Evolutionary conservation across 2,888 invertebrate species (phyloP).

Genomic region (Pseudoips prasinana): DNA sequence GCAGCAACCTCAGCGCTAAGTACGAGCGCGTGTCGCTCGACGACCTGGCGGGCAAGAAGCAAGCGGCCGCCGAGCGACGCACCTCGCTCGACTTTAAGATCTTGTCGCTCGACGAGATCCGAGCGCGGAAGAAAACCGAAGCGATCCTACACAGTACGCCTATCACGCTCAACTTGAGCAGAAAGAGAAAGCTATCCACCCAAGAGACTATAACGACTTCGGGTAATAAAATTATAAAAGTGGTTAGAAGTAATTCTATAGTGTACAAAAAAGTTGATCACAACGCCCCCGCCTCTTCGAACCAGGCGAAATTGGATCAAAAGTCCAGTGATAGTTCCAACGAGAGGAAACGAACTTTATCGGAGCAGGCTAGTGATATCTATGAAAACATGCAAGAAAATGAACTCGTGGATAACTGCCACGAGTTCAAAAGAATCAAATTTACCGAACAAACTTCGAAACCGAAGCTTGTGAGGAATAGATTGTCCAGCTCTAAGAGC

Average conservation of each 20-base stretch:
- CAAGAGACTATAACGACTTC: slow-evolving; percentile 66
- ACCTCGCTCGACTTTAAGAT: slow-evolving; percentile 70
- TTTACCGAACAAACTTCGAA: slow-evolving; percentile 54
- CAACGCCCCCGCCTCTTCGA: slow-evolving; percentile 35
- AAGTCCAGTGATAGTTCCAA: slow-evolving; percentile 44
- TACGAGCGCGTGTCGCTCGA: slow-evolving; percentile 78
- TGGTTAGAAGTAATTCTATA: slow-evolving; percentile 70
- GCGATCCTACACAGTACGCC: slow-evolving; percentile 47
- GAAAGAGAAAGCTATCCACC: slow-evolving; percentile 68
- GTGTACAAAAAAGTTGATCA: slow-evolving; percentile 69
- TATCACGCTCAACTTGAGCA: slow-evolving; percentile 59
- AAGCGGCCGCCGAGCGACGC: slow-evolving; percentile 37
- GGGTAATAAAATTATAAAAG: slow-evolving; percentile 72
- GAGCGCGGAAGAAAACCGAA: slow-evolving; percentile 59
- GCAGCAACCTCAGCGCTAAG: slow-evolving; percentile 54
- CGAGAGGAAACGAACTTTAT: slow-evolving; percentile 65
- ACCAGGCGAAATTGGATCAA: slow-evolving; percentile 41
- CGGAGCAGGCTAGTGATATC: slow-evolving; percentile 57
- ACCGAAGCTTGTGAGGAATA: slow-evolving; percentile 65
- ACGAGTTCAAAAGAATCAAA: slow-evolving; percentile 69
- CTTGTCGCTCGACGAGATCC: slow-evolving; percentile 76
- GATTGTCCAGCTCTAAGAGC: slow-evolving; percentile 42
- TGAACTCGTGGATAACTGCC: slow-evolving; percentile 66
- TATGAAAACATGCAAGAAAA: slow-evolving; percentile 57
- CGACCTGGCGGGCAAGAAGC: slow-evolving; percentile 68